Base-by-base conservation (phyloP, 1,140 invertebrate genomes). In the Pemphigus obesinymphae region DNA sequence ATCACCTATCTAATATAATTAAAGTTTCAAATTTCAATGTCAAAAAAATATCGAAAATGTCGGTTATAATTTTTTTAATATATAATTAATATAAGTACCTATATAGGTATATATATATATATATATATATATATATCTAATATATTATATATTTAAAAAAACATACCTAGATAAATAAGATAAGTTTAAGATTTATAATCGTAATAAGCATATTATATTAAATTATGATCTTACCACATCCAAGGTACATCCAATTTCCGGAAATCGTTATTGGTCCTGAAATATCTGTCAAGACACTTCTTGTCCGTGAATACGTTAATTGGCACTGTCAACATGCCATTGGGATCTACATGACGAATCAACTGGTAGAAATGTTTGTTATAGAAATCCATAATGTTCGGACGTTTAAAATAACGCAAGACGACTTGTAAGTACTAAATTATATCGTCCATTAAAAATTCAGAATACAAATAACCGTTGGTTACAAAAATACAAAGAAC, bases 161-260 rank as follows among this genome's bases (percentile, higher is more conserved):
- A n/a, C n/a, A n/a, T n/a, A n/a, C n/a, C n/a, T n/a, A n/a, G n/a
- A n/a, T n/a, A n/a, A n/a, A n/a, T n/a, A n/a, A n/a, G n/a, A n/a
- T n/a, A n/a, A n/a, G n/a, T n/a, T n/a, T n/a, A n/a, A n/a, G n/a
- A n/a, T n/a, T n/a, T n/a, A n/a, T n/a, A n/a, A n/a, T n/a, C n/a
- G n/a, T n/a, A n/a, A n/a, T n/a, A n/a, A n/a, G n/a, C n/a, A n/a
- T n/a, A n/a, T n/a, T n/a, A n/a, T n/a, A n/a, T n/a, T n/a, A n/a
- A n/a, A n/a, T n/a, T n/a, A n/a, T n/a, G n/a, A n/a, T 50, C 7
- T 73, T 73, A 73, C 70, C 70, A 73, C 70, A 73, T 50, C 70
- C 43, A 31, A 1, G 70, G 43, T 0, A 73, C 45, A n/a, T 73
- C 26, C 4, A 73, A 73, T 31, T 31, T 50, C 26, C 26, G 70